Conservation (phyloP, 2,797 vertebrate species). For the Lateolabrax maculatus region DNA sequence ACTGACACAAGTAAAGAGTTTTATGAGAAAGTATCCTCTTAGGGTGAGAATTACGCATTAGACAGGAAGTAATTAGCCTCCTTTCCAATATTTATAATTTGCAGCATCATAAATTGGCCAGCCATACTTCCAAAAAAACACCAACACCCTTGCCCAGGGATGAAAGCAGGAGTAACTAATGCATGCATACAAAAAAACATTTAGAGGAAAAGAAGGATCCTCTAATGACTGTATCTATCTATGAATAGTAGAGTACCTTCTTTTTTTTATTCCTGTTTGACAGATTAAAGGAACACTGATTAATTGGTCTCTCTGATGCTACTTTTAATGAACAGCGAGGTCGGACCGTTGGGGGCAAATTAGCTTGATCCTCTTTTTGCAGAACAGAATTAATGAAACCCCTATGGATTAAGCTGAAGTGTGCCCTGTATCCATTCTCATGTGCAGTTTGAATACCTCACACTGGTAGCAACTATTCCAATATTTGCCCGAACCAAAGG, state of each 20-base stretch:
- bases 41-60: background rate
- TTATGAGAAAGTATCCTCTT: constrained; percentile 19
- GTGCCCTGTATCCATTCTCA: constrained; percentile 64
- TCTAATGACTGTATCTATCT: constrained; percentile 70
- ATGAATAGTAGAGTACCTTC: constrained; percentile 59
- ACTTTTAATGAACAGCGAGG: constrained; percentile 85
- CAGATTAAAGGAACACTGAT: constrained; percentile 83
- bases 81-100: constrained; percentile 31
- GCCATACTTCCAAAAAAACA: constrained; percentile 1
- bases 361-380: constrained; percentile 82
- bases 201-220: constrained; percentile 37
- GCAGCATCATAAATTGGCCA: constrained; percentile 46
- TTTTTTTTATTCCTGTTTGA: constrained; percentile 64
- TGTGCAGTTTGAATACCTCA: constrained; percentile 39
- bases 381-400: constrained; percentile 83
- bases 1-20: background rate
- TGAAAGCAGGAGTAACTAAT: constrained; percentile 29
- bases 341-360: constrained; percentile 82
- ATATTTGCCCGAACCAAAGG: constrained; percentile 62
- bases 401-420: constrained; percentile 70
- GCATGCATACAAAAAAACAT: constrained; percentile 37
- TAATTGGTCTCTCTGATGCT: constrained; percentile 85
- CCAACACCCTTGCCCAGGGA: constrained; percentile 3
- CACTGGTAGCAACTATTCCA: constrained; percentile 38
- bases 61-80: constrained; percentile 34